Percentiles rank a stretch among this genome's conserved stretches.
Evolutionary conservation across 2,888 invertebrate genomes (phyloP).

Genomic region (Leptopilina syphax): DNA sequence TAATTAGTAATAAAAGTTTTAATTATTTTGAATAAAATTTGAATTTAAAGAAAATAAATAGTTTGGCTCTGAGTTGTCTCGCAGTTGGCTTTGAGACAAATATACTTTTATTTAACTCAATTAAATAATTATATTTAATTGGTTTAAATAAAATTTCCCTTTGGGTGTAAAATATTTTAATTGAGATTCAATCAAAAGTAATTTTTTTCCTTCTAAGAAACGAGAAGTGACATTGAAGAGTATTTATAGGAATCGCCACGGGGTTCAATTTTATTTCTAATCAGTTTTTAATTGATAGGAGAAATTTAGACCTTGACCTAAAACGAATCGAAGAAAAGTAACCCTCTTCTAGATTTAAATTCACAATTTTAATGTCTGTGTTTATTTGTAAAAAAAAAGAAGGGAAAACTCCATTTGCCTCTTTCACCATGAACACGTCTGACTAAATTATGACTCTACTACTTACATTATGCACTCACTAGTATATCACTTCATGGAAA

Average conservation of each 20-base stretch:
- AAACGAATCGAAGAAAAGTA: not conserved
- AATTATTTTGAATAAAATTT: no score
- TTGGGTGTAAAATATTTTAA: no score
- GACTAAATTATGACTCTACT: slow-evolving; percentile 20
- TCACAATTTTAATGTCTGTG: not conserved
- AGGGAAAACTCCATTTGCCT: not conserved
- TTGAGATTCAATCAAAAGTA: not conserved
- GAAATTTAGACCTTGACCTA: slow-evolving; percentile 15
- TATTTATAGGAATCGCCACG: not conserved
- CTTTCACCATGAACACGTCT: not conserved
- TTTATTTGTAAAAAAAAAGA: not conserved
- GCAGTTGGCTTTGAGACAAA: no score
- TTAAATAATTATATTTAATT: no score
- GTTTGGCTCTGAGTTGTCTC: no score
- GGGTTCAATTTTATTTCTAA: slow-evolving; percentile 18
- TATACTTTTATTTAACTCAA: no score
- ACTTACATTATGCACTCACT: slow-evolving; percentile 5
- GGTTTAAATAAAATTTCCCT: no score
- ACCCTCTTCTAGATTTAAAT: not conserved
- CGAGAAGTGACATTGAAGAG: not conserved
- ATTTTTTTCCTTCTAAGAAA: not conserved
- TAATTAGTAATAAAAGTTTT: no score
- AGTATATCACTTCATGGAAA: no score
- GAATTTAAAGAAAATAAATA: no score
- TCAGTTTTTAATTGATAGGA: slow-evolving; percentile 21